Conservation (phyloP, 2,888 invertebrate species). For the Ommatoiulus sabulosus region DNA sequence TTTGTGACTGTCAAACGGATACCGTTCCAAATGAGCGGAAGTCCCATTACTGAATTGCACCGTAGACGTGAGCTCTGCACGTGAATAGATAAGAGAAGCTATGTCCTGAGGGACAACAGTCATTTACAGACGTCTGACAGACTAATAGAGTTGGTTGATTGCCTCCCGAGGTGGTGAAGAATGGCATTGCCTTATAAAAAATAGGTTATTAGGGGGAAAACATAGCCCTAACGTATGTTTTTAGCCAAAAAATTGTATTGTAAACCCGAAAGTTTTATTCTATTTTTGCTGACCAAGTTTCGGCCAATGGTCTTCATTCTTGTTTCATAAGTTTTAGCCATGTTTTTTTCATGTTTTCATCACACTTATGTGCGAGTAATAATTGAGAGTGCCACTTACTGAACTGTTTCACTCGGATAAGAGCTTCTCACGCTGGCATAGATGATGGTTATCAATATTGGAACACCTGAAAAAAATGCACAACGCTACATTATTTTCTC, state of each 20-base stretch:
- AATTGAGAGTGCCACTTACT: constrained; percentile 11
- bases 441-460: constrained; percentile 50
- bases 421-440: constrained; percentile 59
- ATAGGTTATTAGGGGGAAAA: too few species aligned
- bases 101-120: background rate
- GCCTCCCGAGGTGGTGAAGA: constrained; percentile 38
- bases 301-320: too few species aligned
- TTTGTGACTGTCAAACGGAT: background rate
- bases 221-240: too few species aligned
- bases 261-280: too few species aligned
- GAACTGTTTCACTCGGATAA: constrained; percentile 67
- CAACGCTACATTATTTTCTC: background rate
- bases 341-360: too few species aligned
- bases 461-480: constrained; percentile 51
- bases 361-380: too few species aligned
- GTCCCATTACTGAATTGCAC: background rate
- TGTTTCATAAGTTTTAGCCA: too few species aligned
- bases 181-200: background rate
- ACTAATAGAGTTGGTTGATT: background rate
- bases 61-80: background rate
- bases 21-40: background rate
- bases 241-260: too few species aligned
- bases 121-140: background rate
- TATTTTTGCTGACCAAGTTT: too few species aligned
- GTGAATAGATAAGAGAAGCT: background rate